Evolutionary conservation across 2,888 invertebrate genomes (phyloP), one percentile per base, ranked within the genome.

Genomic region (Polymixis flavicincta): DNA sequence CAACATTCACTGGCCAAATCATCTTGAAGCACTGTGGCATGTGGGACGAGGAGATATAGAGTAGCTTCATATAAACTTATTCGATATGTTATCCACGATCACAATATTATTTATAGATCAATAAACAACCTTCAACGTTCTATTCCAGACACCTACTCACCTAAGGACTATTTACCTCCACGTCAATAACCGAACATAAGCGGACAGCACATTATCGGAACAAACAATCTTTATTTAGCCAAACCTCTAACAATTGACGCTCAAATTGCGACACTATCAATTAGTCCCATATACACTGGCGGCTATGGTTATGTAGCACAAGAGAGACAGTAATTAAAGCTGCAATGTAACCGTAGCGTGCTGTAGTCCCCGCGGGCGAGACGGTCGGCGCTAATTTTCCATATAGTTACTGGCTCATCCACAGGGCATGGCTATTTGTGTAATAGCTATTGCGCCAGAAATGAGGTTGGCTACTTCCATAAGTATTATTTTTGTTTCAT

Each of bases 301-400:
- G 54, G 63, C 14, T 70, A 71, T 84, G 82, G 85, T 86, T 85
- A 83, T 71, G 66, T 82, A 76, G 73, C 54, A 76, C 72, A 71
- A 87, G 82, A 81, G 84, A 84, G 87, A 90, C 80, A 78, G 87
- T 92, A 92, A 93, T 93, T 92, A 92, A 91, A 90, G 88, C 90
- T 88, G 91, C 92, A 90, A 88, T 90, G 90, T 89, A 89, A 87
- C 82, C 83, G 84, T 79, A 86, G 84, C 85, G 76, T 72, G 82
- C 72, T 78, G 74, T 82, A 81, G 66, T 89, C 89, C 88, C 90
- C 75, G 73, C 73, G 86, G 89, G 84, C 75, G 69, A 80, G 83
- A 78, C 79, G 83, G 76, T 48, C 74, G 70, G 55, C 71, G 84
- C 88, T 88, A 90, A 91, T 91, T 87, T 89, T 86, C 88, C 86